Conservation (phyloP, 2,797 vertebrate genomes). For the Rhabdophis nuchalis region DNA sequence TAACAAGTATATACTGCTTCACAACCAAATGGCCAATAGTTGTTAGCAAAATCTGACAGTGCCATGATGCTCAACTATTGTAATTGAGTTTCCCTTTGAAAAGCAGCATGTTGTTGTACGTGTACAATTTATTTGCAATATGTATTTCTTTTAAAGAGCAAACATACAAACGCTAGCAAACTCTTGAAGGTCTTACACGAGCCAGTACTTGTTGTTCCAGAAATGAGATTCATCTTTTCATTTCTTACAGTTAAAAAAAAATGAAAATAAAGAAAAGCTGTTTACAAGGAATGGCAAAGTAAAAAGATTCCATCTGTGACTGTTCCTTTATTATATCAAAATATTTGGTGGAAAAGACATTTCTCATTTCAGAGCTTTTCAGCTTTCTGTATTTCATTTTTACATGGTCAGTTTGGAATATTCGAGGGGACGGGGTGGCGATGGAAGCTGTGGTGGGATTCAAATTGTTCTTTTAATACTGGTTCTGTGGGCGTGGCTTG, state of each 20-base stretch:
- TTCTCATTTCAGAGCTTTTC: constrained; percentile 30
- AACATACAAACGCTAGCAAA: constrained; percentile 47
- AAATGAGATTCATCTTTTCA: constrained; percentile 37
- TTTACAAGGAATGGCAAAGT: constrained; percentile 44
- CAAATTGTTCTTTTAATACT: no score
- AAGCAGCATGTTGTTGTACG: constrained; percentile 11
- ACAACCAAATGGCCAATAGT: not conserved
- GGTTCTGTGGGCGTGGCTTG: no score
- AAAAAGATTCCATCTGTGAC: constrained; percentile 37
- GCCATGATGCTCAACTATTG: constrained; percentile 5
- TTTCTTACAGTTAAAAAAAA: constrained; percentile 42
- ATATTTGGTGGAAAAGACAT: constrained; percentile 3
- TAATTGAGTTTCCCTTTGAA: constrained; percentile 30
- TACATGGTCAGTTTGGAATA: constrained; percentile 13
- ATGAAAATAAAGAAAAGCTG: constrained; percentile 41
- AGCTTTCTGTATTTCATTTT: not conserved
- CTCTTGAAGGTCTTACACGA: constrained; percentile 29
- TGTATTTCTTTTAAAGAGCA: constrained; percentile 33
- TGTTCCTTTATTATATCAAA: constrained; percentile 9
- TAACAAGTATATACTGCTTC: constrained; percentile 7
- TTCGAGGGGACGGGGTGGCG: no score
- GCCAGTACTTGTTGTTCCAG: constrained; percentile 31
- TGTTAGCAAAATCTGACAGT: constrained; percentile 31
- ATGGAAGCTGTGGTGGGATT: no score
- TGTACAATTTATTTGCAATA: not conserved